Percentiles rank a stretch among this genome's conserved stretches.
Evolutionary conservation across 2,113 vertebrate genomes (phyloP).

Genomic region (Oplegnathus fasciatus): DNA sequence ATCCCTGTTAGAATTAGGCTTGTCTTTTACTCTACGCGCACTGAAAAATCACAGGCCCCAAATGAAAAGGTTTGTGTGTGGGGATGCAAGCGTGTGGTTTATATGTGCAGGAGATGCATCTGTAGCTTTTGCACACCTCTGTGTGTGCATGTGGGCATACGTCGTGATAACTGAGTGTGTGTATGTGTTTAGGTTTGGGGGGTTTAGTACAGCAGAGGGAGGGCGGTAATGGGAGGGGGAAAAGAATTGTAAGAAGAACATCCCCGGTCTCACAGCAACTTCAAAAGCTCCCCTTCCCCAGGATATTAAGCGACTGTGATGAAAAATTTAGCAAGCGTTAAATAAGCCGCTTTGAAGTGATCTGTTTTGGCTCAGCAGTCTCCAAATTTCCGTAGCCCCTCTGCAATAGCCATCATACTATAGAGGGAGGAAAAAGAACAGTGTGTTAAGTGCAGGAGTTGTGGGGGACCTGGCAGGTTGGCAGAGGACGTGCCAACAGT

Average conservation of each 20-base stretch:
- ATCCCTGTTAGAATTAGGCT: not conserved
- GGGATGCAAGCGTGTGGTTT: constrained; percentile 12
- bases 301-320: constrained; percentile 91
- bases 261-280: constrained; percentile 86
- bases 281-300: constrained; percentile 90
- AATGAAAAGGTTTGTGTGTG: constrained; percentile 26
- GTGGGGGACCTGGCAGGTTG: constrained; percentile 69
- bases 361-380: constrained; percentile 89
- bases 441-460: constrained; percentile 60
- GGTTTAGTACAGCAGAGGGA: constrained; percentile 72
- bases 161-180: constrained; percentile 41
- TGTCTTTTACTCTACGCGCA: constrained; percentile 1
- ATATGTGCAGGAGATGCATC: constrained; percentile 24
- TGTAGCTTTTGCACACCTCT: constrained; percentile 8
- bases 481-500: constrained; percentile 64
- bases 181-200: constrained; percentile 71
- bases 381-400: constrained; percentile 87
- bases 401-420: constrained; percentile 75
- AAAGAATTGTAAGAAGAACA: constrained; percentile 85
- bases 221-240: constrained; percentile 71
- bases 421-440: constrained; percentile 36
- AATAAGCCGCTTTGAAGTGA: constrained; percentile 91
- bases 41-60: constrained; percentile 11
- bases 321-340: constrained; percentile 90
- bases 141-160: constrained; percentile 30